These are phyloP conservation scores for Julus scandinavius DNA, from an alignment of 2,888 invertebrate species.

Conservation along the genomic window DNA sequence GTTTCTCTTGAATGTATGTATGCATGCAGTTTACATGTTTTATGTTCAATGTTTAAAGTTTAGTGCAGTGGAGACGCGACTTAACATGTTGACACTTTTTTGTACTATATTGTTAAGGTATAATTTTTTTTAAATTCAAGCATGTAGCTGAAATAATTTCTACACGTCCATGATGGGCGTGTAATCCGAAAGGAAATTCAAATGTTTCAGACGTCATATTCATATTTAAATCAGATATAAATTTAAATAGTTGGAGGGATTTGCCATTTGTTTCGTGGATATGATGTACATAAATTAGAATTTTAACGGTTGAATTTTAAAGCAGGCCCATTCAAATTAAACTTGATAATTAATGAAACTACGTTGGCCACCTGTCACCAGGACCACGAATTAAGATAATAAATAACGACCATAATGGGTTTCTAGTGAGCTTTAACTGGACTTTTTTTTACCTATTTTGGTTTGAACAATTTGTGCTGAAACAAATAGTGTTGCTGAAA, in stretches of 20 bases:
- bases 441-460: conserved; percentile 4
- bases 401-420: background rate
- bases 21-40: no score
- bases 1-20: no score
- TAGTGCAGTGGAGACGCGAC: no score
- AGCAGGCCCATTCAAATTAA: background rate
- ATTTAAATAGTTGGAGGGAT: background rate
- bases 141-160: no score
- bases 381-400: background rate
- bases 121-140: no score
- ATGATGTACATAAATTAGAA: background rate
- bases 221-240: no score
- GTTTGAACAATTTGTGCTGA: background rate
- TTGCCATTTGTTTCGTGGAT: background rate
- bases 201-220: no score
- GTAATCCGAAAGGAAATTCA: no score
- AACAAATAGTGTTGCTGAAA: background rate
- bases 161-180: no score
- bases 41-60: no score
- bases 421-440: background rate
- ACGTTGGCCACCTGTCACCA: background rate
- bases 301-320: background rate
- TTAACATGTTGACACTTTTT: no score
- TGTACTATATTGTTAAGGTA: no score
- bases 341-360: background rate